Evolutionary conservation across 2,888 invertebrate genomes (phyloP).

Genomic region (Aleiodes leptofemur): DNA sequence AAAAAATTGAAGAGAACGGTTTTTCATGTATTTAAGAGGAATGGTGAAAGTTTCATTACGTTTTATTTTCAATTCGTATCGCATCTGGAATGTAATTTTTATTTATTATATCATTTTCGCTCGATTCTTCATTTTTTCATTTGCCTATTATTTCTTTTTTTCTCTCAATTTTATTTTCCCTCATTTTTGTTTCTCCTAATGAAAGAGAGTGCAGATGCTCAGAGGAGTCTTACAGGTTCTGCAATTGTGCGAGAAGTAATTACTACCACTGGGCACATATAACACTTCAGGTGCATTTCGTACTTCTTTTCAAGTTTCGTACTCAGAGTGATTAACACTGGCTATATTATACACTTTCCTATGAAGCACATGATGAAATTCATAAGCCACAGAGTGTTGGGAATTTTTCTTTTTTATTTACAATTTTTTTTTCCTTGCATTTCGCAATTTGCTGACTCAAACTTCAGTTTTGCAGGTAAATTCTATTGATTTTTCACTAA

Average conservation of each 20-base stretch:
- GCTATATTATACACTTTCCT: constrained; percentile 10
- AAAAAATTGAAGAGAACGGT: constrained; percentile 16
- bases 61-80: constrained; percentile 43
- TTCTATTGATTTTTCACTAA: too few relatives aligned
- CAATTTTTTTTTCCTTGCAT: not conserved
- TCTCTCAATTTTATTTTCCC: not conserved
- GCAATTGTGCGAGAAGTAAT: constrained; percentile 26
- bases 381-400: constrained; percentile 2
- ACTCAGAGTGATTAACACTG: constrained; percentile 30
- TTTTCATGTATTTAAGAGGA: constrained; percentile 18
- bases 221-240: not conserved
- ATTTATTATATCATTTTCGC: not conserved
- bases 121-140: not conserved
- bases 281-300: constrained; percentile 5
- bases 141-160: not conserved
- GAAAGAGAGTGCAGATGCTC: constrained; percentile 16
- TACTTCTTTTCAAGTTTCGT: constrained; percentile 20
- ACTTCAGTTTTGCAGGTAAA: too few relatives aligned
- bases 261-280: constrained; percentile 23
- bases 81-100: constrained; percentile 22
- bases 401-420: constrained; percentile 14
- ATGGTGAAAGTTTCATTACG: constrained; percentile 52
- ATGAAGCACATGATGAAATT: constrained; percentile 27
- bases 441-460: not conserved
- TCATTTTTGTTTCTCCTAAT: too few relatives aligned